Base-by-base conservation (phyloP, 1,140 invertebrate genomes). In the Oryctes rhinoceros region DNA sequence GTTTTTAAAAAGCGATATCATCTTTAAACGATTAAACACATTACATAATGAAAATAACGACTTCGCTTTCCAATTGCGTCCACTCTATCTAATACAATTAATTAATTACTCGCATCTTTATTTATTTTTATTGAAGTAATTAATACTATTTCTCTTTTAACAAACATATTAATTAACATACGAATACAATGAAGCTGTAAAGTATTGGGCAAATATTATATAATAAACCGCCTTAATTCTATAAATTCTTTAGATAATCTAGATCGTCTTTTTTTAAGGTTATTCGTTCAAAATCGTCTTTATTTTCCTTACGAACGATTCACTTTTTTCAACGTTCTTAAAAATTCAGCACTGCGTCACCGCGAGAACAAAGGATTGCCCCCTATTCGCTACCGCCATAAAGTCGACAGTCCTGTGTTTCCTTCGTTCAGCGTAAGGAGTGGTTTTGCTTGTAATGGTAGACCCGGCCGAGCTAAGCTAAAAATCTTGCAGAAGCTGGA, bases 401-500 rank as follows among this genome's bases (percentile, higher is more conserved):
- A 76, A 79, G 85, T 65, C 83, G 84, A 85, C 79, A 84, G 79
- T 86, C 81, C 84, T 78, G 4, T 39, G 47, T 81, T 81, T 82
- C 85, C 83, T 85, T 86, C 79, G 74, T 80, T 84, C 79, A 81
- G 53, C 79, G 83, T 85, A 86, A 86, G 85, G 85, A 86, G 85
- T 85, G 85, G 85, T 85, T 85, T 83, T 85, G 85, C 84, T 82
- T 83, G 82, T 83, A 83, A 80, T 81, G 80, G 75, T 82, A 82
- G 81, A 84, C 85, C 85, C 85, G 85, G 85, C 82, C 85, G 83
- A 86, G 84, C 85, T 85, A 86, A 86, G 85, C 85, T 86, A 83
- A 84, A 85, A 84, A 84, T 86, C 85, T 85, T 86, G 85, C 85
- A 86, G 85, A 83, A 85, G 83, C 84, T 83, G 49, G 47, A 84